phyloP scores from a whole-genome alignment of 2,888 invertebrate genomes.

The Elysia crispata region DNA sequence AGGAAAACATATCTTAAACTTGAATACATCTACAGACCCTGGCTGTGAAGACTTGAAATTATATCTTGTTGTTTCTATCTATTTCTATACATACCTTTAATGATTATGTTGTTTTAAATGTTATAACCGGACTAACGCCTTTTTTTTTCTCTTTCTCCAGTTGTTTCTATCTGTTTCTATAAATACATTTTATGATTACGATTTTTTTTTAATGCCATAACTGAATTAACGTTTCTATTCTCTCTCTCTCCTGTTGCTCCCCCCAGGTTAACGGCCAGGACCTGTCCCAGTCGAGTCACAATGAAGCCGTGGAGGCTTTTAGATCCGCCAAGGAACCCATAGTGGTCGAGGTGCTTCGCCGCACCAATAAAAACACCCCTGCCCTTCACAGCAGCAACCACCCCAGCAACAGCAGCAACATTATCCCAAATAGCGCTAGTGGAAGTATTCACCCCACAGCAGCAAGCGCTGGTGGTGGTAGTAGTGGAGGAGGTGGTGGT shows the following conservation, averaged over 20 bases:
- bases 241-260: neutral
- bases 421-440: neutral
- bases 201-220: neutral
- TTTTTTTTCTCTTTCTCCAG: too few species aligned
- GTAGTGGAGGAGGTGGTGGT: neutral
- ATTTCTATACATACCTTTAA: too few species aligned
- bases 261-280: conserved; percentile 78
- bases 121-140: too few species aligned
- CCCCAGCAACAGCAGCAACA: neutral
- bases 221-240: neutral
- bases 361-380: conserved; percentile 59
- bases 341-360: conserved; percentile 75
- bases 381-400: too few species aligned
- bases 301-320: conserved; percentile 77
- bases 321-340: conserved; percentile 76
- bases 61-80: too few species aligned
- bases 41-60: too few species aligned
- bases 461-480: neutral
- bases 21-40: too few species aligned
- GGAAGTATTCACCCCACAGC: neutral
- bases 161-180: neutral
- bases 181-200: neutral
- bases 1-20: too few species aligned
- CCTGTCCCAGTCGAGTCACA: conserved; percentile 75
- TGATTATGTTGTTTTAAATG: too few species aligned